These are phyloP conservation scores for Nanger granti DNA, from an alignment of 2,113 vertebrate genomes.

Conservation along the genomic window DNA sequence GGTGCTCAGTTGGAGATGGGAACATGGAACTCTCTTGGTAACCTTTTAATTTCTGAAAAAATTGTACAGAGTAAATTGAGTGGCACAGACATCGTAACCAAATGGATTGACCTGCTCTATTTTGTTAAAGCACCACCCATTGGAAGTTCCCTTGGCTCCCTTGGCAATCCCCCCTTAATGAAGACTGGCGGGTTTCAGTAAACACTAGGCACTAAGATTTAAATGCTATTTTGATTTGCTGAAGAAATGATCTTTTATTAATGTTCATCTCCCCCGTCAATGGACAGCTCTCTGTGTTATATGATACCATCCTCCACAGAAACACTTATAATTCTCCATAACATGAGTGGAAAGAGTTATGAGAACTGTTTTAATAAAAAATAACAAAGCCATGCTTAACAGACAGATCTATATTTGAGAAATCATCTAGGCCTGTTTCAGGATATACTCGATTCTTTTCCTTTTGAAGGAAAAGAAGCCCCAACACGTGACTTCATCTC, in stretches of 20 bases:
- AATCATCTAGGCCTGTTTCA: not conserved
- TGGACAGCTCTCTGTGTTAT: not conserved
- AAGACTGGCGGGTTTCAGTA: not conserved
- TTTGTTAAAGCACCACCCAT: conserved; percentile 51
- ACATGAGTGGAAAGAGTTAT: not conserved
- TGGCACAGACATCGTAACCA: conserved; percentile 47
- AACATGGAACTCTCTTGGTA: conserved; percentile 64
- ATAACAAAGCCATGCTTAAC: not conserved
- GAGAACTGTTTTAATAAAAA: not conserved
- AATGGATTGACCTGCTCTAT: conserved; percentile 64
- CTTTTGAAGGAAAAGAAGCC: not conserved
- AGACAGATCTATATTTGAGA: not conserved
- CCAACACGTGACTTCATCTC: not conserved
- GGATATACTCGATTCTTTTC: not conserved
- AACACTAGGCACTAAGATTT: not conserved
- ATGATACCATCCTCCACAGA: not conserved
- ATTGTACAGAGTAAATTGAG: conserved; percentile 54
- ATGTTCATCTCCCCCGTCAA: not conserved
- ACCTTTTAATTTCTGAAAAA: conserved; percentile 80
- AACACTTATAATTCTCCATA: not conserved
- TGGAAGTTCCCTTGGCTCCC: conserved; percentile 36
- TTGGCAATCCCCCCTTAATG: conserved; percentile 25
- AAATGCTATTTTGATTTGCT: conserved; percentile 20
- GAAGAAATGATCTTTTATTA: conserved; percentile 6
- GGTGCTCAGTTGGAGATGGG: conserved; percentile 62